Evolutionary conservation across 1,140 invertebrate species (phyloP).

Genomic region (Solenopsis fugax): DNA sequence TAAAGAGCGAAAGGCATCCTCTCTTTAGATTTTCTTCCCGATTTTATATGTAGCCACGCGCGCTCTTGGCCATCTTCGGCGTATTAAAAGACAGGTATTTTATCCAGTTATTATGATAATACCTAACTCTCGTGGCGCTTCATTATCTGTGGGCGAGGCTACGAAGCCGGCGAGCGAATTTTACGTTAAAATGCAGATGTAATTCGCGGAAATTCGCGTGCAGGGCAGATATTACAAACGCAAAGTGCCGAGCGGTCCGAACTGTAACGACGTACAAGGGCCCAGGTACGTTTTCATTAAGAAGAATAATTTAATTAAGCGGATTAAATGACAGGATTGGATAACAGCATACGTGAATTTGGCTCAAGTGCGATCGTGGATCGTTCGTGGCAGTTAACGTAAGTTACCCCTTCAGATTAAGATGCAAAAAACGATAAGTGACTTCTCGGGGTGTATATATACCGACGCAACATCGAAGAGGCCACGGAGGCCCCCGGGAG

Average conservation of each 20-base stretch:
- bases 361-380: conserved; percentile 23
- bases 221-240: conserved; percentile 30
- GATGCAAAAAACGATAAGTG: conserved; percentile 31
- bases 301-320: conserved; percentile 55
- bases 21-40: background rate
- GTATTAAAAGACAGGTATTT: conserved; percentile 8
- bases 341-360: background rate
- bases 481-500: conserved; percentile 37
- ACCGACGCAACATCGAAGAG: conserved; percentile 47
- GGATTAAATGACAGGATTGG: conserved; percentile 39
- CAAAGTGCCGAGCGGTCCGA: conserved; percentile 12
- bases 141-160: background rate
- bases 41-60: background rate
- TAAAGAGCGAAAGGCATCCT: background rate
- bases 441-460: conserved; percentile 9
- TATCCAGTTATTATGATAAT: conserved; percentile 24
- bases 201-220: conserved; percentile 45
- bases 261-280: conserved; percentile 8
- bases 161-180: conserved; percentile 22
- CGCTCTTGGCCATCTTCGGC: background rate
- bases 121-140: conserved; percentile 14
- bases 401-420: conserved; percentile 15
- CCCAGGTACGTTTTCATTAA: conserved; percentile 30
- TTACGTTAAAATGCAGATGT: conserved; percentile 48
- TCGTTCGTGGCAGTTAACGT: conserved; percentile 39